These are phyloP conservation scores for Syrphus vitripennis DNA, from an alignment of 2,888 invertebrate genomes.

Conservation along the genomic window DNA sequence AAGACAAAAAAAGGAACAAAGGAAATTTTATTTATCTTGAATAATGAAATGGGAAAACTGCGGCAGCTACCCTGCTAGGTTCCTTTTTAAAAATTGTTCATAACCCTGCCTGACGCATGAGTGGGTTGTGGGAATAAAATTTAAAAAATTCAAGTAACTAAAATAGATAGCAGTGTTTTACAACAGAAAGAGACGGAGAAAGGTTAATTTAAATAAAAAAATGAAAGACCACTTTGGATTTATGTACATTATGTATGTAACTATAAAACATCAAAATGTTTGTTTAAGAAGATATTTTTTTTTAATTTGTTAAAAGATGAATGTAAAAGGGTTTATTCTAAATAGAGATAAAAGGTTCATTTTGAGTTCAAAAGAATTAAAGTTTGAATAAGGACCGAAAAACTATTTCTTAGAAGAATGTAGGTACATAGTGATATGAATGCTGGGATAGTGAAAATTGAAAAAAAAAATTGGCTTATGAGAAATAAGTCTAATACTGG, in stretches of 20 bases:
- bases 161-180: neutral
- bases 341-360: neutral
- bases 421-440: no score
- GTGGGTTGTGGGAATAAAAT: neutral
- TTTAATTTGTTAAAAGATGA: no score
- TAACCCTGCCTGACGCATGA: neutral
- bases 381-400: no score
- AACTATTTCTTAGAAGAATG: no score
- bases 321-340: neutral
- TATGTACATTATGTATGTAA: neutral
- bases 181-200: no score
- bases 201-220: neutral
- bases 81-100: neutral
- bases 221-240: neutral
- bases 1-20: neutral
- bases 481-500: no score
- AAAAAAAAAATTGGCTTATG: no score
- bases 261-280: neutral
- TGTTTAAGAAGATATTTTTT: neutral
- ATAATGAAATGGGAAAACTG: neutral
- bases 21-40: constrained; percentile 1
- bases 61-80: neutral
- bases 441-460: no score
- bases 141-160: neutral
- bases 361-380: no score